phyloP scores from a whole-genome alignment of 2,113 vertebrate genomes.

The Taurulus bubalis region DNA sequence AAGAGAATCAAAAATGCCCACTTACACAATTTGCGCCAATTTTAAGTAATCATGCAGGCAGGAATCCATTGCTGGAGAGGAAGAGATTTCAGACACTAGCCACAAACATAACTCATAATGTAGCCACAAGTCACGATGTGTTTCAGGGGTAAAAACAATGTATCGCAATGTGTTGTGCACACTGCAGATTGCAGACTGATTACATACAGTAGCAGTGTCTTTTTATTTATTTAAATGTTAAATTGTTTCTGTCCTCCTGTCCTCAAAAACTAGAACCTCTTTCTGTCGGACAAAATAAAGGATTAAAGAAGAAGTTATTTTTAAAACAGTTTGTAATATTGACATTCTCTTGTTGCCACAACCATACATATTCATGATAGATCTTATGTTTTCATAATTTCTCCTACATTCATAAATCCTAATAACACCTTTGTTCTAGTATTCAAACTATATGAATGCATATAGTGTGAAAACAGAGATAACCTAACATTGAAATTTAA shows the following conservation, averaged over 20 bases:
- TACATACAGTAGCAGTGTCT: background rate
- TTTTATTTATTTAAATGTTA: background rate
- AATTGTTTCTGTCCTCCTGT: background rate
- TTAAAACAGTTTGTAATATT: background rate
- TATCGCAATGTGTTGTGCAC: background rate
- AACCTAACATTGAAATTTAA: background rate
- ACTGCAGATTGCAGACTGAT: background rate
- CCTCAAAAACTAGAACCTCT: background rate
- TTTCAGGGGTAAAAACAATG: background rate
- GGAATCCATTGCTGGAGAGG: background rate
- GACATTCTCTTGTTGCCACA: background rate
- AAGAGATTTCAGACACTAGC: background rate
- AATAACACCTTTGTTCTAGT: background rate
- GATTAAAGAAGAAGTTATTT: background rate
- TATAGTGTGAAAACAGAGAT: background rate
- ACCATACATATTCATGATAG: background rate
- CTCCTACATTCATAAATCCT: background rate
- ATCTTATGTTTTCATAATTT: background rate
- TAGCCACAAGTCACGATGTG: background rate
- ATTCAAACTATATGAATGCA: background rate
- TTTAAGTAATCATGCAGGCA: background rate
- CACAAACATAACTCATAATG: conserved; percentile 15
- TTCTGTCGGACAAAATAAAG: background rate
- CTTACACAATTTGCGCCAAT: background rate
- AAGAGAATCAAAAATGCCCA: background rate